Base-by-base conservation (phyloP, 2,888 invertebrate genomes). In the Erebia palarica region DNA sequence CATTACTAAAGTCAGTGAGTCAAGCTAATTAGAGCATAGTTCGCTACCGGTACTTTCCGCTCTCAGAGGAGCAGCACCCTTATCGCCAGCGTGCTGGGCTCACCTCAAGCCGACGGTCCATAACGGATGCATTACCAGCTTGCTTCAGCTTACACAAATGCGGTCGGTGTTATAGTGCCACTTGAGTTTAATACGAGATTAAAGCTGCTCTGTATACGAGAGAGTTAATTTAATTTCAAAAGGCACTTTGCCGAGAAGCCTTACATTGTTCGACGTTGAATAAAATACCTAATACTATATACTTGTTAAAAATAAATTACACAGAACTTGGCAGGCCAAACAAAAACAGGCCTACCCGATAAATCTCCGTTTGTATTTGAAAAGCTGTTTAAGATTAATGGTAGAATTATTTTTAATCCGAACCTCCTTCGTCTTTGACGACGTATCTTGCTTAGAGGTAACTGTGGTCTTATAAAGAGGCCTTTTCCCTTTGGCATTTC, bases 141-240 rank as follows among this genome's bases (percentile, higher is more conserved):
- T 71, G 76, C 76, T 75, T 81, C 79, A 76, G 79, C 80, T 85
- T 81, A 84, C 84, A 82, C 76, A 75, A 75, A 79, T 82, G 84
- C 84, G 84, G 86, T 86, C 83, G 84, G 77, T 75, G 76, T 76
- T 76, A 79, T 75, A 86, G 82, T 81, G 79, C 78, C 82, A 81
- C 81, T 81, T 84, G 81, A 78, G 69, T 75, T 71, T 76, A 75
- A 77, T 77, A 76, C 69, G 73, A 75, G 75, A 75, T 73, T 76
- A 74, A 75, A 73, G 72, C 71, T 72, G 59, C 68, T 21, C 68
- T 63, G 69, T 76, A 72, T 61, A 73, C 58, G 68, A 73, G 65
- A 69, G 64, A 76, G 70, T 68, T 76, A 73, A 75, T 76, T 73
- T 73, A 72, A 75, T 76, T 69, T 69, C 68, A 71, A 73, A 68